phyloP scores from a whole-genome alignment of 2,888 invertebrate genomes.

The Panopea generosa region DNA sequence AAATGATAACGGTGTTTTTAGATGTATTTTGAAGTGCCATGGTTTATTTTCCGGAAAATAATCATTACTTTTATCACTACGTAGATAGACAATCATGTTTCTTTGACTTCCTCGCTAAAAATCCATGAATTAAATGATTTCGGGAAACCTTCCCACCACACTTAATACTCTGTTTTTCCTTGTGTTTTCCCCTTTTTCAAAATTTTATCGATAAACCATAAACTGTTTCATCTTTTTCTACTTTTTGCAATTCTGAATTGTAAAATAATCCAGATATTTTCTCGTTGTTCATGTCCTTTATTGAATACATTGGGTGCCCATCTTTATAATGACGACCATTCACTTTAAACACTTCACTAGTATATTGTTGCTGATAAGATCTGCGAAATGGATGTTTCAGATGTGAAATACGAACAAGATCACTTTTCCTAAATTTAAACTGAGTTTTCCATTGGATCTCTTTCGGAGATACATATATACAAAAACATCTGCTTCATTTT shows the following conservation, averaged over 20 bases:
- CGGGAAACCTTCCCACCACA: too few relatives aligned
- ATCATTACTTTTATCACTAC: too few relatives aligned
- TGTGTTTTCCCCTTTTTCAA: too few relatives aligned
- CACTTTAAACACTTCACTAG: conserved; percentile 32
- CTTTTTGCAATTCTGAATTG: conserved; percentile 20
- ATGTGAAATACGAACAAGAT: background rate
- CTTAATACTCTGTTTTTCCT: conserved; percentile 23
- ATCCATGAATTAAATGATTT: too few relatives aligned
- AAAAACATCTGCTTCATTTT: conserved; percentile 31
- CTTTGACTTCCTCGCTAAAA: too few relatives aligned
- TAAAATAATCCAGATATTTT: conserved; percentile 32
- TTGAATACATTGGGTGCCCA: conserved; percentile 20
- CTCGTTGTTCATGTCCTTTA: conserved; percentile 32
- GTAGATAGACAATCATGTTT: too few relatives aligned
- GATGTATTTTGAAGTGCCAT: too few relatives aligned
- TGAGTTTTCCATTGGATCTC: background rate
- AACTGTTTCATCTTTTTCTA: conserved; percentile 29
- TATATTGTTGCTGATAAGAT: conserved; percentile 37
- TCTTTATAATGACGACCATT: conserved; percentile 4
- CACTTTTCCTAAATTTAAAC: too few relatives aligned
- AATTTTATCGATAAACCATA: conserved; percentile 47
- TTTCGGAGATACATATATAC: conserved; percentile 22
- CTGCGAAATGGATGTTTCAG: background rate
- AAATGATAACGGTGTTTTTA: too few relatives aligned
- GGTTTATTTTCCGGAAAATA: too few relatives aligned